Evolutionary conservation across 2,113 vertebrate genomes (phyloP).

Genomic region (Barnardius zonarius): DNA sequence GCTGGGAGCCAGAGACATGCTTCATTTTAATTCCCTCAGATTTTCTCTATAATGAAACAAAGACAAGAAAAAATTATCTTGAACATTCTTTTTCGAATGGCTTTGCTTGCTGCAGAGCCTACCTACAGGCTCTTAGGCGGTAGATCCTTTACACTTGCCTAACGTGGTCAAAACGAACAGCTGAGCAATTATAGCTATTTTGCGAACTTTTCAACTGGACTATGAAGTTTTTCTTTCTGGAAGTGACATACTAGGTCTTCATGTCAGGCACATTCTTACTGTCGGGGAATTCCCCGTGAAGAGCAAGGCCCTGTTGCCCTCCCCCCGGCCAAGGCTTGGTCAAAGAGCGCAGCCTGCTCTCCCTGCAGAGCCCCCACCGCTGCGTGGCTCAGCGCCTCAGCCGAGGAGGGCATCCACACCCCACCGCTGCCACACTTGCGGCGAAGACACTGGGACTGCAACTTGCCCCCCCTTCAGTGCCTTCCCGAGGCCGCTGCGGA

Average conservation of each 20-base stretch:
- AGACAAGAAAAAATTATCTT: not conserved
- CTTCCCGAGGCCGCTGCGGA: not conserved
- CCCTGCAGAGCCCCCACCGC: not conserved
- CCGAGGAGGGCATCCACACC: not conserved
- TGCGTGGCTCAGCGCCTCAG: not conserved
- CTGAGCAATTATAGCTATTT: not conserved
- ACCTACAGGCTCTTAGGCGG: not conserved
- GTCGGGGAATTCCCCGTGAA: not conserved
- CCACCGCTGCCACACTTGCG: not conserved
- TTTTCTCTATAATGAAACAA: not conserved
- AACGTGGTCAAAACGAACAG: not conserved
- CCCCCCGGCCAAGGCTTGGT: fast-evolving
- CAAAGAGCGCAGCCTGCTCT: not conserved
- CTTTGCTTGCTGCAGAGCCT: not conserved
- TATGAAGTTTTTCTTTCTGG: not conserved
- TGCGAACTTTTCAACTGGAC: not conserved
- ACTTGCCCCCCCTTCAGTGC: not conserved
- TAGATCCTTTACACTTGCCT: not conserved
- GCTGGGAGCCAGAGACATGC: not conserved
- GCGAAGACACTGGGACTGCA: not conserved
- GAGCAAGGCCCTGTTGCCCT: not conserved
- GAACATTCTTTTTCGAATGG: not conserved
- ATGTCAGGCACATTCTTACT: not conserved
- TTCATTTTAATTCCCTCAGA: not conserved
- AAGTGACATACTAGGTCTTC: not conserved